A percentile compares a stretch with the other conserved stretches of the same genome.
phyloP scores from a whole-genome alignment of 2,797 vertebrate species.

The Manis javanica region DNA sequence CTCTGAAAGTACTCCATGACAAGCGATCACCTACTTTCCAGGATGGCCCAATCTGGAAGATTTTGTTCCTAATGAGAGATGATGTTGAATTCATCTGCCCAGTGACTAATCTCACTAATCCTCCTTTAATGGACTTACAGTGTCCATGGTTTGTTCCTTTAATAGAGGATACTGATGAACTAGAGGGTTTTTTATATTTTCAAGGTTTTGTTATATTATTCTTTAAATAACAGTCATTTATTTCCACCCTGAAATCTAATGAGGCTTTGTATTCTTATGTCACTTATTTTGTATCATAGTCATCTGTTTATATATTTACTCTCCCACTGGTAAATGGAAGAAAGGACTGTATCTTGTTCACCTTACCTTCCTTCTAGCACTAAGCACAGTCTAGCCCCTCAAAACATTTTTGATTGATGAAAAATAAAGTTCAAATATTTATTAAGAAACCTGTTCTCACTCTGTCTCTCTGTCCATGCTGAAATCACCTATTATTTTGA shows the following conservation, averaged over 20 bases:
- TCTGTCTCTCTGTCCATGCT: background rate
- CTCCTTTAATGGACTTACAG: background rate
- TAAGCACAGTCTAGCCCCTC: background rate
- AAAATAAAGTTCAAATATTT: background rate
- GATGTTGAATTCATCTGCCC: background rate
- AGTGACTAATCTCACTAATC: background rate
- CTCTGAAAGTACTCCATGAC: background rate
- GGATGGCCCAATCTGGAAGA: background rate
- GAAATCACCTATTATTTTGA: background rate
- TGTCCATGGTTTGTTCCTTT: background rate
- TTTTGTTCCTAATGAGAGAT: background rate
- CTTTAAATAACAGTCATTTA: background rate
- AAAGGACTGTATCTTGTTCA: background rate
- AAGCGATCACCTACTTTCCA: background rate
- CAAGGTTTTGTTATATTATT: background rate
- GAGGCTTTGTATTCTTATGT: background rate
- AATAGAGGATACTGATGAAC: background rate
- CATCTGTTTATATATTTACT: background rate
- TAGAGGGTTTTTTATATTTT: background rate
- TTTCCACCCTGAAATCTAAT: background rate
- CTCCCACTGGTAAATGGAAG: background rate
- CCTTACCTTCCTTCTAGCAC: background rate
- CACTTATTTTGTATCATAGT: background rate
- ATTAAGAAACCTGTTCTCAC: background rate
- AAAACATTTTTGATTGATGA: slow-evolving; percentile 31